Base-by-base conservation (phyloP, 2,113 vertebrate species). In the Chlorocebus sabaeus region DNA sequence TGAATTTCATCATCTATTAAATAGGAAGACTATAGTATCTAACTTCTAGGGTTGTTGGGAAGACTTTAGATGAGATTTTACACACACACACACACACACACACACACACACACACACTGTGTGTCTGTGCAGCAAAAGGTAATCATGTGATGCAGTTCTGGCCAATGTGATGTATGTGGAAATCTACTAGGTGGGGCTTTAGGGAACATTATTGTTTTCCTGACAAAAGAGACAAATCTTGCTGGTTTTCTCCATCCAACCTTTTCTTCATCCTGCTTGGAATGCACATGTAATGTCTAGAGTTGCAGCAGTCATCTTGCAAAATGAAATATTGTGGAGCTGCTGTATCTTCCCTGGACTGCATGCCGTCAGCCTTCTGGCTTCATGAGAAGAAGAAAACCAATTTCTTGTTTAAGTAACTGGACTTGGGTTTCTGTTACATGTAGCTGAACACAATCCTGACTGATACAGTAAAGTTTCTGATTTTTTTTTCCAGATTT, bases 1-100 rank as follows among this genome's bases (percentile, higher is more conserved):
- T 95, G 52, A 61, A 75, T 48, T 87, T 93, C 27, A 90, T 52
- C 22, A 93, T 52, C 52, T 93, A 70, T 83, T 80, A 97, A 90
- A 72, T 73, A 78, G 45, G 18, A 82, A 73, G 3, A 88, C 59
- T 79, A 85, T 93, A 89, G 9, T 78, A 93, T 50, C 12, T 59
- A 64, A 14, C 12, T 97, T 79, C 35, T 80, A 76, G 8, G 5
- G n/a, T 90, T 95, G 17, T 83, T 87, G 52, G 32, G 27, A 95
- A 48, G 17, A 87, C 4, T 78, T 92, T 78, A 93, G 67, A 59
- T 93, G 12, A 95, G 80, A 90, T 55, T 73, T 17, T 55, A 18
- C 6, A 55, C 6, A 55, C 5, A 55, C 17, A 50, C 48, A 50
- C 48, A 48, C 10, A 52, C 50, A 55, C 52, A 55, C 52, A 55